phyloP scores from a whole-genome alignment of 2,888 invertebrate genomes.

The Torymus texanus region DNA sequence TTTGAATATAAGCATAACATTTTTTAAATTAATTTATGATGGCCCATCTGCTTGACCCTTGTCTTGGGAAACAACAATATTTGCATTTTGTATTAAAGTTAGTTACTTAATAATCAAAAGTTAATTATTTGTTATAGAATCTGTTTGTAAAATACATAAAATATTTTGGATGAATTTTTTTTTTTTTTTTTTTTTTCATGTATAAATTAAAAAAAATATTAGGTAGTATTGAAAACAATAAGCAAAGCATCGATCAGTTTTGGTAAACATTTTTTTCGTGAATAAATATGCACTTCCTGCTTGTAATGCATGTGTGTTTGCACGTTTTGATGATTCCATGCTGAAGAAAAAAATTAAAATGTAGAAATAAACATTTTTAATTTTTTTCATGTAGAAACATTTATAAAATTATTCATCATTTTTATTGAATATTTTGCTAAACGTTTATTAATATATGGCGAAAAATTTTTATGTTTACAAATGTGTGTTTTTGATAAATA shows the following conservation, averaged over 20 bases:
- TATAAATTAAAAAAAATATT: conserved; percentile 7
- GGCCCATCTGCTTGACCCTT: conserved; percentile 48
- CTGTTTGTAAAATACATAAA: conserved; percentile 9
- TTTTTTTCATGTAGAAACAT: too few relatives aligned
- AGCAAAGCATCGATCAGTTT: conserved; percentile 58
- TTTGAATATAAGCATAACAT: conserved; percentile 12
- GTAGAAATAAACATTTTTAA: neutral
- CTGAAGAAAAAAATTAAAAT: conserved; percentile 23
- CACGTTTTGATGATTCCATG: conserved; percentile 51
- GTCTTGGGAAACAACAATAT: conserved; percentile 18
- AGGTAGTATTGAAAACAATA: conserved; percentile 20
- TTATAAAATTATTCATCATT: too few relatives aligned
- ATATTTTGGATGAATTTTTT: neutral
- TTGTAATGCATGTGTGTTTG: conserved; percentile 53
- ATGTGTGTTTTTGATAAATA: conserved; percentile 8
- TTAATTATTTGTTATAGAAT: neutral
- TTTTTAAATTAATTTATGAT: conserved; percentile 41
- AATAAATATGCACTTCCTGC: conserved; percentile 44
- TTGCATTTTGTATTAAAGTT: conserved; percentile 14
- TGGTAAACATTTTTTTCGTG: conserved; percentile 21
- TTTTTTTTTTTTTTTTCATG: neutral
- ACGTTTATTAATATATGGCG: neutral
- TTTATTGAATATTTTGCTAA: too few relatives aligned
- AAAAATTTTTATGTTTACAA: conserved; percentile 8
- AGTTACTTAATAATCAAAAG: conserved; percentile 11